These are phyloP conservation scores for Pungitius pungitius DNA, from an alignment of 2,113 vertebrate genomes.

Conservation along the genomic window DNA sequence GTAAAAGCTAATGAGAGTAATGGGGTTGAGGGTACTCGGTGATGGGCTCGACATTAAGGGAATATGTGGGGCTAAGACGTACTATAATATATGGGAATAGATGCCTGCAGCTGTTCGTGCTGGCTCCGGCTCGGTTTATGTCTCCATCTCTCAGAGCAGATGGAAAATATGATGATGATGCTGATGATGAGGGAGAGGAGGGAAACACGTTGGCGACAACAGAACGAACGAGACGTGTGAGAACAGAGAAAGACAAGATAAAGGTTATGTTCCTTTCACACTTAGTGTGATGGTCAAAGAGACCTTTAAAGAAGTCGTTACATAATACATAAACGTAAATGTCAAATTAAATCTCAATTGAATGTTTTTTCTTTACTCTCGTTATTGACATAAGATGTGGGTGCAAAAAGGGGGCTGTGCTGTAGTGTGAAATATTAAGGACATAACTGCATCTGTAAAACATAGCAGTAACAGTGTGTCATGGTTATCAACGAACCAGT, in stretches of 20 bases:
- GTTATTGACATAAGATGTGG: constrained; percentile 26
- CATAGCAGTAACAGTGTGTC: constrained; percentile 35
- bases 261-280: background rate
- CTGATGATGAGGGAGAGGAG: constrained; percentile 58
- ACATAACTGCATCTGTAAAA: constrained; percentile 25
- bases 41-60: constrained; percentile 69
- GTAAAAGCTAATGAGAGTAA: constrained; percentile 77
- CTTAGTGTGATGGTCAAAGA: constrained; percentile 28
- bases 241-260: background rate
- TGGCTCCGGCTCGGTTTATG: constrained; percentile 63
- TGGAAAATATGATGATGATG: constrained; percentile 77
- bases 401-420: background rate
- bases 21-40: constrained; percentile 64
- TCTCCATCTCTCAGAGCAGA: constrained; percentile 68
- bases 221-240: constrained; percentile 33
- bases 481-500: constrained; percentile 34
- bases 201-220: constrained; percentile 18
- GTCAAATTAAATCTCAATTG: constrained; percentile 20
- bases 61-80: constrained; percentile 60
- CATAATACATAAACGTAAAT: constrained; percentile 23
- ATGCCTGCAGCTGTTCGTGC: constrained; percentile 69
- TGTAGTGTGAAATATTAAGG: constrained; percentile 23
- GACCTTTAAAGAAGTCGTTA: constrained; percentile 28
- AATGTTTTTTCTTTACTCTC: constrained; percentile 11
- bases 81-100: constrained; percentile 64